Conservation (phyloP, 2,888 invertebrate species). For the Andrena praecox region DNA sequence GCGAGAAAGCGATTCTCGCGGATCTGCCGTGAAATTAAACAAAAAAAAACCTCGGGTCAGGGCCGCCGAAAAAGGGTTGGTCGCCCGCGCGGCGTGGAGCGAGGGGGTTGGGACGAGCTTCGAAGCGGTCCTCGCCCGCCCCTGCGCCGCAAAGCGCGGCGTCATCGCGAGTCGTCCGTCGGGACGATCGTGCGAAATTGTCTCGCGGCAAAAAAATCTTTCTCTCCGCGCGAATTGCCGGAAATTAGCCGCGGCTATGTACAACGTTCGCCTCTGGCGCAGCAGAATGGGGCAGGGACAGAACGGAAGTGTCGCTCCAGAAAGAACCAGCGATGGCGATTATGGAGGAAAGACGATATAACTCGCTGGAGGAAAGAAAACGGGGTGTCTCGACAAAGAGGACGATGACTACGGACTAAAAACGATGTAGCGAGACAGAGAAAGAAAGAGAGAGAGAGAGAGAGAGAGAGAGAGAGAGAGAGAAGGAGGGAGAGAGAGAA, state of each 20-base stretch:
- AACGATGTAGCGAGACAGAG: no score
- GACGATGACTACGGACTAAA: no score
- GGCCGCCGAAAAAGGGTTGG: not conserved
- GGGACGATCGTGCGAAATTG: not conserved
- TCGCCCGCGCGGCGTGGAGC: not conserved
- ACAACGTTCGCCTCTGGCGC: slow-evolving; percentile 16
- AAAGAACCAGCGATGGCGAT: slow-evolving; percentile 1
- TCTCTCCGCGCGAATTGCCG: slow-evolving; percentile 20
- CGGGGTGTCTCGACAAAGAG: no score
- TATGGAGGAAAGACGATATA: not conserved
- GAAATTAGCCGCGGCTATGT: slow-evolving; percentile 32
- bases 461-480: no score
- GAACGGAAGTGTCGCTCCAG: not conserved
- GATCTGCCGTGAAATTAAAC: not conserved
- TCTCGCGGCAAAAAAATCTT: slow-evolving; percentile 28
- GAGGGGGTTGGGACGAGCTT: not conserved
- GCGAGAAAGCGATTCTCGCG: not conserved
- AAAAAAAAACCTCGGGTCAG: not conserved
- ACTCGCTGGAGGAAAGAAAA: no score
- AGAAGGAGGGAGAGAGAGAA: no score
- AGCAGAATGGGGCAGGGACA: not conserved
- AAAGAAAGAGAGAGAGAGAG: no score
- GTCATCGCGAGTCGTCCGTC: not conserved
- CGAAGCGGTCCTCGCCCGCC: not conserved
- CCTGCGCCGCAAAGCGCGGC: not conserved